Evolutionary conservation across 2,888 invertebrate genomes (phyloP), one percentile per base, ranked within the genome.

Genomic region (Watsonalla binaria): DNA sequence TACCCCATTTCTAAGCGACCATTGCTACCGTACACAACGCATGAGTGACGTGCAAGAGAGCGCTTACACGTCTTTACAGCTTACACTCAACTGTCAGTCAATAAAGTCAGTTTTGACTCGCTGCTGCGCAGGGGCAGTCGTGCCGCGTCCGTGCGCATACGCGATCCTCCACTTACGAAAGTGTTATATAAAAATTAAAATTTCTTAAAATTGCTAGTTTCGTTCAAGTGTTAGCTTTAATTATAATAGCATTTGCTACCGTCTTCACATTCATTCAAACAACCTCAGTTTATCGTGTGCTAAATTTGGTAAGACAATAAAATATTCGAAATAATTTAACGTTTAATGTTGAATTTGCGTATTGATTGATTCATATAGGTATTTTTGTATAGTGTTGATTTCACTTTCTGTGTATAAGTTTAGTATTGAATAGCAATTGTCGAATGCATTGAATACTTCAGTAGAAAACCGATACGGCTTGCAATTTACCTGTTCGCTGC

Each of bases 401-500:
- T 86, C 86, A 82, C 85, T 86, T 86, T 84, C 81, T 72, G 71
- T 75, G 68, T 72, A 73, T 70, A 78, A 45, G 48, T 57, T 49
- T 51, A 58, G 59, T 52, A 62, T 61, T 60, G 61, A 61, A 62
- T 61, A 59, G 61, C 58, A 68, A 63, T 57, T 58, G 55, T 63
- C 57, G 53, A 60, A 59, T 58, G 54, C 50, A 54, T 55, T 49
- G 51, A 39, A 49, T 15, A 51, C 57, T 65, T 42, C 42, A 42
- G 59, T 57, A 59, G 54, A 58, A 59, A 61, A 60, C n/a, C 65
- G 58, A 64, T 66, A 63, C 53, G 55, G 56, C 51, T 56, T 55
- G 50, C 55, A 55, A 51, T 55, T 53, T 58, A 53, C 54, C 54
- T 57, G 50, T 67, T 58, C 57, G 63, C 54, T 61, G 59, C 51